phyloP scores from a whole-genome alignment of 1,140 invertebrate species.

The Macrocentrus cingulum region DNA sequence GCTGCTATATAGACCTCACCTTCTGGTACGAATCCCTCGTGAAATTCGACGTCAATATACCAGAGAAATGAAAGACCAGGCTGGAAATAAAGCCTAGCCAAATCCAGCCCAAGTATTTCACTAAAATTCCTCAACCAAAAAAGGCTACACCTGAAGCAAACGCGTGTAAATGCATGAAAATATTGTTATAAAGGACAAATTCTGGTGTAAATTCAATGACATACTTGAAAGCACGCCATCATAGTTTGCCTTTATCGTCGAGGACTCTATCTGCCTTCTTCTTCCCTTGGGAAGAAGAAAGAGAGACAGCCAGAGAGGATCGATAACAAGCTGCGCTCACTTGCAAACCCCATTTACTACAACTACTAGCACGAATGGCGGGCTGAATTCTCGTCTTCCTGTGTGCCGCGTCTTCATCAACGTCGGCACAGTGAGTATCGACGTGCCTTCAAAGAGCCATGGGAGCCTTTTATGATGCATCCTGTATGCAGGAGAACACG shows the following conservation, averaged over 20 bases:
- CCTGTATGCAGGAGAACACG: slow-evolving; percentile 21
- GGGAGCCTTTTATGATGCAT: slow-evolving; percentile 23
- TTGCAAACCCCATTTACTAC: slow-evolving; percentile 3
- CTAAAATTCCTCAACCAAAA: too few species aligned
- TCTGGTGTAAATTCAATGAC: slow-evolving; percentile 10
- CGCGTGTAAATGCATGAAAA: too few species aligned
- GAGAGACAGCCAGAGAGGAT: slow-evolving; percentile 23
- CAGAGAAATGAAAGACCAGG: background rate
- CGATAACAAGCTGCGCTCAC: slow-evolving; percentile 27
- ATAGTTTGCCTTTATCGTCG: slow-evolving; percentile 7
- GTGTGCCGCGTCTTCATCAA: slow-evolving; percentile 22
- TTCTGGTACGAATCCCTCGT: slow-evolving; percentile 28
- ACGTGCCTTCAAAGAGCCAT: slow-evolving; percentile 5
- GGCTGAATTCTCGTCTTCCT: slow-evolving; percentile 1
- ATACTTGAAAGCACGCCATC: slow-evolving; percentile 7
- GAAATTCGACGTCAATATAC: slow-evolving; percentile 21
- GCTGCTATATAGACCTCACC: slow-evolving; percentile 28
- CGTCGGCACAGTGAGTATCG: slow-evolving; percentile 15
- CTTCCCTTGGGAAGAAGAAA: slow-evolving; percentile 2
- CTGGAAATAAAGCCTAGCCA: background rate
- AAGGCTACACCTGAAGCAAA: too few species aligned
- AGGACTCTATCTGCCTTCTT: background rate
- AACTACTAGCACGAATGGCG: background rate
- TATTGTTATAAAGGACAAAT: background rate
- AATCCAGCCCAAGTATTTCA: too few species aligned